Conservation (phyloP, 1,140 invertebrate genomes). For the Ladona fulva region DNA sequence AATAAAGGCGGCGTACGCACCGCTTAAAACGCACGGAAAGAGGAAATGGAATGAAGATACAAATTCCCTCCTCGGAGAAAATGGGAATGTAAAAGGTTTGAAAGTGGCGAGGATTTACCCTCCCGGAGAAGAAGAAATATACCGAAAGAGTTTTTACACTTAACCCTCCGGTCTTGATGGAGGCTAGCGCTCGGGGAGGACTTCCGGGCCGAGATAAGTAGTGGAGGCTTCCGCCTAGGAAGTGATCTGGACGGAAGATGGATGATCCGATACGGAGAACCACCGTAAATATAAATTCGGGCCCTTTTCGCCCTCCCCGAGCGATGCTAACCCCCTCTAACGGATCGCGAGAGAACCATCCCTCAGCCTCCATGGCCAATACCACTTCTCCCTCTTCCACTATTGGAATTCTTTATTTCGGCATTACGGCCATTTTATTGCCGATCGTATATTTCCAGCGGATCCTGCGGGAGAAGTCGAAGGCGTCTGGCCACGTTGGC, state of each 20-base stretch:
- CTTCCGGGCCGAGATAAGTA: not conserved
- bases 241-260: not conserved
- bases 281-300: not conserved
- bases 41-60: too few relatives aligned
- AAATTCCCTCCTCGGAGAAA: too few relatives aligned
- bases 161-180: too few relatives aligned
- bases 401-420: slow-evolving; percentile 17
- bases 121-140: too few relatives aligned
- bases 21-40: too few relatives aligned
- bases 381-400: not conserved
- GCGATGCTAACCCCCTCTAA: too few relatives aligned
- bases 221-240: not conserved
- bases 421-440: slow-evolving; percentile 16
- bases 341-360: too few relatives aligned
- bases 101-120: too few relatives aligned
- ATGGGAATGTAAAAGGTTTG: too few relatives aligned
- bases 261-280: not conserved
- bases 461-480: not conserved
- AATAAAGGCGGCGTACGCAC: too few relatives aligned
- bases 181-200: not conserved
- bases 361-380: not conserved
- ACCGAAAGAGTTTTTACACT: too few relatives aligned
- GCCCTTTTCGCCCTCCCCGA: not conserved
- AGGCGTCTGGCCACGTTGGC: too few relatives aligned
- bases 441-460: slow-evolving; percentile 3